Base-by-base conservation (phyloP, 2,888 invertebrate genomes). In the Pemphredon lugubris region DNA sequence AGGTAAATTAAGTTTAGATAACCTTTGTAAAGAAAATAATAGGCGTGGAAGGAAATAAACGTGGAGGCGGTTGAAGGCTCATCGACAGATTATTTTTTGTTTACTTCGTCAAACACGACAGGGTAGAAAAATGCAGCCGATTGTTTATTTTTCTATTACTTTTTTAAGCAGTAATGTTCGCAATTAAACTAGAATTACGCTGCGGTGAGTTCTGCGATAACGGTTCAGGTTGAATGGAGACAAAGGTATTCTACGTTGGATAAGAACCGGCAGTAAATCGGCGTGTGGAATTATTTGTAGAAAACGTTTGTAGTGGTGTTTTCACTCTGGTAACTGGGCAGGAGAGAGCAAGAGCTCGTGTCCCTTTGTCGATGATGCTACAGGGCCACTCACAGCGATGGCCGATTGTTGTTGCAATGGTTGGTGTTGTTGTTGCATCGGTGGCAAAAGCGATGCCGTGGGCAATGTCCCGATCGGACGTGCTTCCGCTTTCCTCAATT, bases 341-440 rank as follows among this genome's bases (percentile, higher is more conserved):
- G 88, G 87, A 39, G 87, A 88, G 20, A 88, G 84, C 59, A 88
- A 77, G 23, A 88, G 85, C 74, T 88, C 88, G 66, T 84, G 85
- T 66, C 81, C 85, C 60, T 86, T 88, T 37, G 74, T 73, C n/a
- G 75, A 59, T 32, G 82, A 72, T 26, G 81, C 73, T 50, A 80
- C 75, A 50, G 79, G 74, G 32, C 65, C 82, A 71, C 78, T 75
- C 26, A 70, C 75, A 45, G 77, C 77, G 26, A 83, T 69, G 45
- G 78, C 68, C 64, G 76, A 64, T 48, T 73, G 76, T 30, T 73
- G 83, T 64, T 67, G 70, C 23, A 50, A 71, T 45, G 13, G 60
- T 57, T 59, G 70, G 11, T 40, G 76, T 53, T 66, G 72, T 47
- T 68, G 76, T 48, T 76, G 77, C 51, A 75, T 54, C 55, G 79